Evolutionary conservation across 2,797 vertebrate species (phyloP).

Genomic region (Chelon labrosus): DNA sequence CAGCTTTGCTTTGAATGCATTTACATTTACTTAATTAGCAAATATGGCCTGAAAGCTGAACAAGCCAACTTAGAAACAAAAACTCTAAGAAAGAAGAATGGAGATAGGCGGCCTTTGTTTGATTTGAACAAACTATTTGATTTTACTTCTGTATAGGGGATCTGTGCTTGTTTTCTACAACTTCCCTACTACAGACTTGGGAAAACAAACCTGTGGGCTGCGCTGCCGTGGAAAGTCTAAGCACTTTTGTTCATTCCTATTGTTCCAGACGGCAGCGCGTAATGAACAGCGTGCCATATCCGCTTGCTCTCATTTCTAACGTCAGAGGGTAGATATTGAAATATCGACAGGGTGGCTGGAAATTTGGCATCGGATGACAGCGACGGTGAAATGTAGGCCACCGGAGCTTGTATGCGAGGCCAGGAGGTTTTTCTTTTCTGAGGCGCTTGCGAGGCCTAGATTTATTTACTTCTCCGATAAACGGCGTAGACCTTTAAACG

Average conservation of each 20-base stretch:
- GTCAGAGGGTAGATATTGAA: constrained; percentile 56
- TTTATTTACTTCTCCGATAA: constrained; percentile 56
- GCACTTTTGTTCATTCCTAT: constrained; percentile 31
- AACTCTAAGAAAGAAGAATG: constrained; percentile 15
- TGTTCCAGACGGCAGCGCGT: constrained; percentile 20
- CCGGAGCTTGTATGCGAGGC: constrained; percentile 47
- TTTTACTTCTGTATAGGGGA: constrained; percentile 39
- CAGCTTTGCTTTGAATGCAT: constrained; percentile 7
- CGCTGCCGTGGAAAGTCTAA: constrained; percentile 24
- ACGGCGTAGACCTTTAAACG: constrained; percentile 23
- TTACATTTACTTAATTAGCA: constrained; percentile 15
- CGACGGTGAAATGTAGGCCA: constrained; percentile 64
- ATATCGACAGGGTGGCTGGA: constrained; percentile 66
- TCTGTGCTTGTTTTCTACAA: constrained; percentile 25
- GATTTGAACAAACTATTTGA: constrained; percentile 32
- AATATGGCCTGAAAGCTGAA: constrained; percentile 3
- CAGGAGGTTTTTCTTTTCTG: constrained; percentile 23
- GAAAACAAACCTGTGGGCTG: constrained; percentile 25
- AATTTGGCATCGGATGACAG: constrained; percentile 76
- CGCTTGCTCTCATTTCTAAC: constrained; percentile 34
- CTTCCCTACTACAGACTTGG: constrained; percentile 26
- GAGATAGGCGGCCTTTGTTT: constrained; percentile 15
- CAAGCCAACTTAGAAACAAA: background rate
- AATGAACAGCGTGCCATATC: constrained; percentile 6
- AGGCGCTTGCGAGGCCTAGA: constrained; percentile 40